Conservation (phyloP, 2,113 vertebrate genomes). For the Chloropsis cyanopogon region DNA sequence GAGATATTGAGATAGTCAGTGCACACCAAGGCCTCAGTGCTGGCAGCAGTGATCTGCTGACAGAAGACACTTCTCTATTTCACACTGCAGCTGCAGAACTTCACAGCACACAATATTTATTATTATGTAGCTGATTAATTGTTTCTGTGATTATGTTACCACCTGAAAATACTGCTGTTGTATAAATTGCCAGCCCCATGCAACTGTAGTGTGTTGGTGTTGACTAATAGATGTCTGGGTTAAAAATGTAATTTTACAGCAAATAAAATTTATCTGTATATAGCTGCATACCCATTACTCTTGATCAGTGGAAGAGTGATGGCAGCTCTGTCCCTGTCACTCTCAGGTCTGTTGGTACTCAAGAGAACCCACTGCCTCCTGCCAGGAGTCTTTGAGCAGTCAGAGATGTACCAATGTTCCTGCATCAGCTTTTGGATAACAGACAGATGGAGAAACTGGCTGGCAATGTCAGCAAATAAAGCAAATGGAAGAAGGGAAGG, state of each 20-base stretch:
- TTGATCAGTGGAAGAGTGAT: not conserved
- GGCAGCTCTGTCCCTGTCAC: not conserved
- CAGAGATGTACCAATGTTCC: not conserved
- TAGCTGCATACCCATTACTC: not conserved
- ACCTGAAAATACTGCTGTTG: slow-evolving; percentile 22
- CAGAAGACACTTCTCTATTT: not conserved
- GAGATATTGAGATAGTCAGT: not conserved
- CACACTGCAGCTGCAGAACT: not conserved
- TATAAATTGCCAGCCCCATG: not conserved
- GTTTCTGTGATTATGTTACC: slow-evolving; percentile 16
- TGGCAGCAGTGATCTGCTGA: not conserved
- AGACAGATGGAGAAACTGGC: not conserved
- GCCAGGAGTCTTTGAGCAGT: slow-evolving; percentile 14
- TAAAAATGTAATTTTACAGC: slow-evolving; percentile 22
- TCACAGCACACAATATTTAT: slow-evolving; percentile 19
- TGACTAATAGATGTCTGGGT: slow-evolving; percentile 15
- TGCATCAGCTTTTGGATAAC: not conserved
- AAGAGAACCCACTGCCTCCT: not conserved
- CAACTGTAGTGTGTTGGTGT: not conserved
- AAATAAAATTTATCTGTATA: slow-evolving; percentile 43
- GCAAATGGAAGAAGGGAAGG: not conserved
- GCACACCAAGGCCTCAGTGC: not conserved
- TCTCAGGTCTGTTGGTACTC: not conserved
- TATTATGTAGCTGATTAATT: slow-evolving; percentile 56
- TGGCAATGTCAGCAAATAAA: not conserved